These are phyloP conservation scores for Cataglyphis livida DNA, from an alignment of 2,888 invertebrate species.

Conservation along the genomic window DNA sequence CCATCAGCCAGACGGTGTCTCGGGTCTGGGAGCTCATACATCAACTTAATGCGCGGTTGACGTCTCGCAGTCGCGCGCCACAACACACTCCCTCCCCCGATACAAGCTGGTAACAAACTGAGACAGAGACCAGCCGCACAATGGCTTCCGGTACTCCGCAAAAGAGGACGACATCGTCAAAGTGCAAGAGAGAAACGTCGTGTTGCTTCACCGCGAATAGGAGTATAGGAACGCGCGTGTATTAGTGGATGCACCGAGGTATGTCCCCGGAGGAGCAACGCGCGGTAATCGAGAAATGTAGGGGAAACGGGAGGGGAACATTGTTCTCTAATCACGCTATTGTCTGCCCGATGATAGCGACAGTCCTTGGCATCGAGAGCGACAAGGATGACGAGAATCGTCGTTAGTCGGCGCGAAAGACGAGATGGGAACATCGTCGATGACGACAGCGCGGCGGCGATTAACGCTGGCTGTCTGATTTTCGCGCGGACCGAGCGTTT, in stretches of 20 bases:
- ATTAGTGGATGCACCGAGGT: conserved; percentile 35
- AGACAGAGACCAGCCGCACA: conserved; percentile 64
- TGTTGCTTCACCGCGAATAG: conserved; percentile 48
- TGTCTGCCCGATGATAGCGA: conserved; percentile 77
- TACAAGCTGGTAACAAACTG: conserved; percentile 63
- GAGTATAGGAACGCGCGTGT: conserved; percentile 4
- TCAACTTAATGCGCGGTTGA: conserved; percentile 76
- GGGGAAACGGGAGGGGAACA: conserved; percentile 69
- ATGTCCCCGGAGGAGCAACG: conserved; percentile 36
- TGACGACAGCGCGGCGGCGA: conserved; percentile 31
- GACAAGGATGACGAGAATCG: conserved; percentile 61
- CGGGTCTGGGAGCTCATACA: conserved; percentile 72
- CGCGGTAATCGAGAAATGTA: conserved; percentile 15
- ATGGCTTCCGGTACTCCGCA: conserved; percentile 73
- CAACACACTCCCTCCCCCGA: conserved; percentile 57
- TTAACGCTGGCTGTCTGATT: conserved; percentile 60
- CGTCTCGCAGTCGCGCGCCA: conserved; percentile 68
- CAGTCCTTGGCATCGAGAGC: conserved; percentile 61
- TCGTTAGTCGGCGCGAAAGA: conserved; percentile 54
- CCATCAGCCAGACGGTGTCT: conserved; percentile 68
- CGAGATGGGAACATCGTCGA: conserved; percentile 9
- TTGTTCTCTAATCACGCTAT: conserved; percentile 81
- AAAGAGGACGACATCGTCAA: conserved; percentile 35
- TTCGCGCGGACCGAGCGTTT: conserved; percentile 61
- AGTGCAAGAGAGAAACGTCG: conserved; percentile 17